A percentile compares a stretch with the other conserved stretches of the same genome.
Evolutionary conservation across 35 echinoderm and acorn worm species (phyloP).

Genomic region (Apostichopus parvimensis): DNA sequence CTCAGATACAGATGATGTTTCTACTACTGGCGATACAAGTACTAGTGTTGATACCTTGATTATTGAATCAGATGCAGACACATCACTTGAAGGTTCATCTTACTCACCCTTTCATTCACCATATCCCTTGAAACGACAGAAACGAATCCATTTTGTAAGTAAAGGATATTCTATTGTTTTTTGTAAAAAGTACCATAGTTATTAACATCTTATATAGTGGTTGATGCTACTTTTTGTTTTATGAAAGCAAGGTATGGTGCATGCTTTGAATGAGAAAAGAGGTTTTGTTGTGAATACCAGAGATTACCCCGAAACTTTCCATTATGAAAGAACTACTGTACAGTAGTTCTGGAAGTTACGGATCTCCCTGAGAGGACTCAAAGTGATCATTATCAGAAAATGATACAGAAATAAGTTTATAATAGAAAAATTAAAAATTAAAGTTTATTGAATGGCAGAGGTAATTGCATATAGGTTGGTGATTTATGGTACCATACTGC

Average conservation of each 20-base stretch:
- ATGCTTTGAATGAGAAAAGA: background rate
- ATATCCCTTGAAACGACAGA: background rate
- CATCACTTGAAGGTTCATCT: background rate
- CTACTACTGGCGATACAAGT: too few relatives aligned
- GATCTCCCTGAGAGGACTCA: too few relatives aligned
- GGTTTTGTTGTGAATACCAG: background rate
- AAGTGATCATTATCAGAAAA: too few relatives aligned
- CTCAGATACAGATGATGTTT: too few relatives aligned
- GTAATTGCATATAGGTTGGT: too few relatives aligned
- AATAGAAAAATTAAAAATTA: too few relatives aligned
- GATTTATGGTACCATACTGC: too few relatives aligned
- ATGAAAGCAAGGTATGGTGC: background rate
- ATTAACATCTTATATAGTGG: background rate
- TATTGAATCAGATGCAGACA: background rate
- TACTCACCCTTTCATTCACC: background rate
- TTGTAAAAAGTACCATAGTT: too few relatives aligned
- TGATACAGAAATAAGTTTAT: too few relatives aligned
- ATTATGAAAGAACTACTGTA: background rate
- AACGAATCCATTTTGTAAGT: conserved; percentile 14
- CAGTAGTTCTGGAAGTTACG: too few relatives aligned
- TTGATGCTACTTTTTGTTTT: background rate
- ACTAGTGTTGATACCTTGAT: too few relatives aligned
- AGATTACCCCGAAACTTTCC: background rate
- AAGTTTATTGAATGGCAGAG: too few relatives aligned
- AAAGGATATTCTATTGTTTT: conserved; percentile 1